Evolutionary conservation across 2,113 vertebrate genomes (phyloP), one percentile per base, ranked within the genome.

Genomic region (Cyrtonyx montezumae): DNA sequence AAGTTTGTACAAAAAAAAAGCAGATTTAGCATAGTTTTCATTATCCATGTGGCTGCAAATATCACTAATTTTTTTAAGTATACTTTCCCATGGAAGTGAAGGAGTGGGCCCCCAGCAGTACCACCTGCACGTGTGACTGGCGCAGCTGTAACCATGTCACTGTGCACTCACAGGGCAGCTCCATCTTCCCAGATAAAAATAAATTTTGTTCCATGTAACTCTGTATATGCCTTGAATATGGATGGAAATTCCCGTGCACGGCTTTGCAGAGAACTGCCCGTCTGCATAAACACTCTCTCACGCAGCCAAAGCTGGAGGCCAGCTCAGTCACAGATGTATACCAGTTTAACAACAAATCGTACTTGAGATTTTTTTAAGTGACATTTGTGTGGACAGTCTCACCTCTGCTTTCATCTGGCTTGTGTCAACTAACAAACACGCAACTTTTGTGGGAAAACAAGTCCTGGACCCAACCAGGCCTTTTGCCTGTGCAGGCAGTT

Each of bases 371-470:
- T 51, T 91, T 94, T 84, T 8, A 90, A 90, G 53, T 81, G 90
- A 79, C 32, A 2, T 65, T 34, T 86, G 48, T 70, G 20, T 34
- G 73, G 30, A 68, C 56, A 81, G 40, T n/a, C 61, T 92, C 80
- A 79, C 71, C 61, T 17, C 23, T 85, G 6, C 30, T 90, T 92
- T 74, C 80, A 85, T 88, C 73, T 75, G 93, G 48, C 48, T 88
- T 84, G 16, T 65, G 87, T 85, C 89, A 82, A 51, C 84, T 62
- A 92, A 83, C 51, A 91, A 87, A 66, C 26, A 11, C 75, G 61
- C 71, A 89, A 28, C 59, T 94, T 95, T 51, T 59, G 75, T 37
- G 51, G 36, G 70, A 90, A 92, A 87, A 89, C 37, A 91, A 95
- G 59, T 19, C 37, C 48, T 73, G 66, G 37, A 45, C n/a, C 53